Base-by-base conservation (phyloP, 2,888 invertebrate species). In the Lasioglossum marginatum region DNA sequence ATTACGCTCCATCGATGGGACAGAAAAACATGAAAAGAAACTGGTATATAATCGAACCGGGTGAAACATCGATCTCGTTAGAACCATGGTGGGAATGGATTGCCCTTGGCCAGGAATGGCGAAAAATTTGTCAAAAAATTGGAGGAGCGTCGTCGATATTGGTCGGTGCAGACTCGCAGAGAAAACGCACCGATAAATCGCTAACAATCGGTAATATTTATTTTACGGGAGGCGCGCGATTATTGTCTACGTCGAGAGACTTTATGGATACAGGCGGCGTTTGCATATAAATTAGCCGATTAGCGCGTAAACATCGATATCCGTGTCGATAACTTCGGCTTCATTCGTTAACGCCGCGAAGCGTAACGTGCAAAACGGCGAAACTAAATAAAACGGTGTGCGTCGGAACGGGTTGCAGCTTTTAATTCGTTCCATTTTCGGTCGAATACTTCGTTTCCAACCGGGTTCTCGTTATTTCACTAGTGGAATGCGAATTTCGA, bases 231-330 rank as follows among this genome's bases (percentile, higher is more conserved):
- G 27, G 52, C 4, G 37, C n/a, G 40, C 82, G 76, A 82, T 83
- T 76, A 83, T 83, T 76, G 81, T 76, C 82, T 75, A 72, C 43
- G 63, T 19, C 48, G 40, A 27, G 43, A 34, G 71, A 52, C n/a
- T 81, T 81, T 75, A 75, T 70, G 75, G 71, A 75, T 45, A 70
- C 23, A 60, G 40, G 52, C 31, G 16, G 57, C 71, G 84, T 74
- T 83, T 84, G 84, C 84, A 84, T 84, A 83, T 83, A 84, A 83
- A 84, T 84, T 83, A 83, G 77, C 37, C 73, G 84, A 84, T 84
- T 77, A 83, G 31, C 83, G 70, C n/a, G 75, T 63, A 40, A 52
- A 52, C 76, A 71, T 77, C 34, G 77, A 77, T 70, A 70, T 68
- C 52, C 40, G 70, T 40, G 52, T 74, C 81, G 75, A 82, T 81